phyloP scores from a whole-genome alignment of 2,113 vertebrate species.

The Asarcornis scutulata region DNA sequence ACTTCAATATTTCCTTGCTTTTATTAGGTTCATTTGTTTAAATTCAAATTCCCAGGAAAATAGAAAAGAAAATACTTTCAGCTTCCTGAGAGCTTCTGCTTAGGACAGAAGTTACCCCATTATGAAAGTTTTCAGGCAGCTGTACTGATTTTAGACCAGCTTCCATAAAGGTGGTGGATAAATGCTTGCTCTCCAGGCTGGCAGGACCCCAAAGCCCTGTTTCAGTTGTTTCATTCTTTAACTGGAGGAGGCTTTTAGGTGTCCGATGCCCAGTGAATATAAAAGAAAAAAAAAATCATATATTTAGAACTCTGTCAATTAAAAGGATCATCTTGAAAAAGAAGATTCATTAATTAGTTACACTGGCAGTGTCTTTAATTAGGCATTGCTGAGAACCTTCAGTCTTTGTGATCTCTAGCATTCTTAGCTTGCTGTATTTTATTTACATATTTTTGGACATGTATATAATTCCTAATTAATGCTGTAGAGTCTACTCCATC shows the following conservation, averaged over 20 bases:
- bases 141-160: not conserved
- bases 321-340: constrained; percentile 40
- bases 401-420: constrained; percentile 57
- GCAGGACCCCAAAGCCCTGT: not conserved
- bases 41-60: not conserved
- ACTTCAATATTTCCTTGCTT: not conserved
- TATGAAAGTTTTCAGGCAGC: not conserved
- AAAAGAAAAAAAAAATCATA: not conserved
- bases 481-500: constrained; percentile 37
- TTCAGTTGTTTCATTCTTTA: not conserved
- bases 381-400: constrained; percentile 36
- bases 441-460: constrained; percentile 55
- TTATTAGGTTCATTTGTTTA: not conserved
- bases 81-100: not conserved
- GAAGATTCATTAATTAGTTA: constrained; percentile 62
- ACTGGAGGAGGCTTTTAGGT: not conserved
- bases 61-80: not conserved
- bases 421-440: constrained; percentile 54
- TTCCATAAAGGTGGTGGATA: not conserved
- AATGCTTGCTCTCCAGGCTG: not conserved
- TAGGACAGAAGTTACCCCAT: not conserved
- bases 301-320: not conserved
- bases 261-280: not conserved
- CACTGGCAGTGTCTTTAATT: constrained; percentile 59
- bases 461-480: constrained; percentile 52